Evolutionary conservation across 35 echinoderm and acorn worm species (phyloP), one percentile per base, ranked within the genome.

Genomic region (Eucidaris tribuloides): DNA sequence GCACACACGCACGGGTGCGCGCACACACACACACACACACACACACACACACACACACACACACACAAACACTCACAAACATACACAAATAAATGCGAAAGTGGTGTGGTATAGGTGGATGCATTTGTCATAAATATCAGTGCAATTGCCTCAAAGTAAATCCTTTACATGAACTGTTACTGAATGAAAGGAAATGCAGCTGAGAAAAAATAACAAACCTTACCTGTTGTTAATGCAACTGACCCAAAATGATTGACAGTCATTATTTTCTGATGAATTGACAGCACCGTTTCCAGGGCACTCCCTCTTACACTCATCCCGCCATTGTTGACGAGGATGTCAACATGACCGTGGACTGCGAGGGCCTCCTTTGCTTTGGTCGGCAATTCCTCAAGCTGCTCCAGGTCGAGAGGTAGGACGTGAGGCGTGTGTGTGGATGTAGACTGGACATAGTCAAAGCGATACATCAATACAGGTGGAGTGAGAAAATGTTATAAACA

Each of bases 161-260:
- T n/a, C n/a, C n/a, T n/a, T 42, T 18, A 77, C 13, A 42, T 42
- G 36, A 18, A 77, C 15, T 6, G 39, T 77, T 20, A 42, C 38
- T 48, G 7, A 9, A 5, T 7, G 4, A 49, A 50, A 48, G 20
- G 41, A 56, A 18, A 57, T 5, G 11, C 5, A 65, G 61, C 30
- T 81, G 78, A 45, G n/a, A n/a, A n/a, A n/a, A n/a, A n/a, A n/a
- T n/a, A n/a, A n/a, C n/a, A 31, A 41, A 17, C 5, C 52, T 80
- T 76, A 99, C 96, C 96, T 76, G 84, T 78, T 29, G 96, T 99
- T 3, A 99, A 39, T 62, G 89, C 90, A 5, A 99, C 85, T 41
- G 86, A 85, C 33, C 96, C 96, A 84, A 99, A 99, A 77, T 99
- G 90, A 74, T 99, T 99, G 7, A 99, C 83, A 40, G 79, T 88